Evolutionary conservation across 2,113 vertebrate genomes (phyloP).

Genomic region (Labeo catla): DNA sequence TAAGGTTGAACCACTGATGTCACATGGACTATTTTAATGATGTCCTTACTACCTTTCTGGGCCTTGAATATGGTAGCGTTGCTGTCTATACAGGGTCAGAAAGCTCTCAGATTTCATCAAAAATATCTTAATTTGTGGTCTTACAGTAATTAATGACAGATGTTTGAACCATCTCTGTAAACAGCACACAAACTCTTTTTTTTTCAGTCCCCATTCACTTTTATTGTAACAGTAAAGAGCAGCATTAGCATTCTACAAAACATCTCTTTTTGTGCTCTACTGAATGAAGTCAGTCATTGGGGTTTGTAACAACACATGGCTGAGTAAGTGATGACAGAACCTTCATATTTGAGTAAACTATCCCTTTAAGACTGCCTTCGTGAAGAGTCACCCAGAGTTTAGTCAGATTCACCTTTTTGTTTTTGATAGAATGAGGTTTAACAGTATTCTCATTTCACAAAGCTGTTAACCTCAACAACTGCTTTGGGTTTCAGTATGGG

Average conservation of each 20-base stretch:
- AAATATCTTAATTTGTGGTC: no score
- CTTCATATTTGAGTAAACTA: not conserved
- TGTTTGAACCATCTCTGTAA: no score
- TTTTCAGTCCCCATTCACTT: not conserved
- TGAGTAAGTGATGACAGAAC: not conserved
- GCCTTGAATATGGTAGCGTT: no score
- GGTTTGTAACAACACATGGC: not conserved
- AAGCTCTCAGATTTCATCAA: no score
- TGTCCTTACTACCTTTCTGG: no score
- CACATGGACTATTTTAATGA: no score
- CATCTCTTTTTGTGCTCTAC: not conserved
- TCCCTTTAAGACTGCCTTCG: not conserved
- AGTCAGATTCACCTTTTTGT: slow-evolving; percentile 30
- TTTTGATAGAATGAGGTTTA: slow-evolving; percentile 44
- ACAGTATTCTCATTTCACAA: not conserved
- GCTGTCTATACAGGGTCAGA: no score
- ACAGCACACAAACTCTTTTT: no score
- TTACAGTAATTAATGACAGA: no score
- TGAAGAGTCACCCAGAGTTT: slow-evolving; percentile 10
- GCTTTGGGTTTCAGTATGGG: slow-evolving; percentile 18
- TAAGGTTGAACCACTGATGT: no score
- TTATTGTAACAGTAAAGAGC: slow-evolving; percentile 1
- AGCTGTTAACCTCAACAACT: slow-evolving; percentile 53
- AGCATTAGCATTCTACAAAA: not conserved
- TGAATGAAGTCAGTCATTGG: not conserved